phyloP scores from a whole-genome alignment of 2,888 invertebrate species.

The Microplitis deprimator region DNA sequence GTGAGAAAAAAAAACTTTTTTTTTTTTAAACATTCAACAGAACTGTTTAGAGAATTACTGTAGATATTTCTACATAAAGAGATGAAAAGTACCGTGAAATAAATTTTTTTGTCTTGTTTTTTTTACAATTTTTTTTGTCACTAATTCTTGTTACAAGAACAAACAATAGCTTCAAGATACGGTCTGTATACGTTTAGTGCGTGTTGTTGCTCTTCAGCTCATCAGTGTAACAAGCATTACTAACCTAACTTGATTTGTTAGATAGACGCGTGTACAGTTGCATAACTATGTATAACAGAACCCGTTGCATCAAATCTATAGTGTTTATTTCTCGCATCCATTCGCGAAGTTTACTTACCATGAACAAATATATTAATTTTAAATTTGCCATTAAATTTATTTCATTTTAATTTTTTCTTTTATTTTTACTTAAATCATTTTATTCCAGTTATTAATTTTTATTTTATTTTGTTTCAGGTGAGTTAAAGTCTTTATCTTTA shows the following conservation, averaged over 20 bases:
- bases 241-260: neutral
- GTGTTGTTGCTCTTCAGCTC: neutral
- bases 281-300: neutral
- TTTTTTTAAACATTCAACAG: neutral
- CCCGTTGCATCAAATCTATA: neutral
- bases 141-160: neutral
- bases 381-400: neutral
- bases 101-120: neutral
- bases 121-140: neutral
- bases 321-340: neutral
- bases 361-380: constrained; percentile 4
- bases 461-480: constrained; percentile 74
- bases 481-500: constrained; percentile 73
- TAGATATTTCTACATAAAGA: neutral
- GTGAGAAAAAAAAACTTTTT: no score
- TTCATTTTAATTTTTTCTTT: neutral
- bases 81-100: neutral
- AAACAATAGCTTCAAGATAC: neutral
- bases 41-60: neutral
- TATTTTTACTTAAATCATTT: constrained; percentile 22
- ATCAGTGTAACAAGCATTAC: constrained; percentile 8
- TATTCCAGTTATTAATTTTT: constrained; percentile 49
- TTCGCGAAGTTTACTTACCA: neutral
- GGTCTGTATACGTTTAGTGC: neutral
- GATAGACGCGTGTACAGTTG: constrained; percentile 7